Evolutionary conservation across 1,140 invertebrate genomes (phyloP).

Genomic region (Drosophila sturtevanti): DNA sequence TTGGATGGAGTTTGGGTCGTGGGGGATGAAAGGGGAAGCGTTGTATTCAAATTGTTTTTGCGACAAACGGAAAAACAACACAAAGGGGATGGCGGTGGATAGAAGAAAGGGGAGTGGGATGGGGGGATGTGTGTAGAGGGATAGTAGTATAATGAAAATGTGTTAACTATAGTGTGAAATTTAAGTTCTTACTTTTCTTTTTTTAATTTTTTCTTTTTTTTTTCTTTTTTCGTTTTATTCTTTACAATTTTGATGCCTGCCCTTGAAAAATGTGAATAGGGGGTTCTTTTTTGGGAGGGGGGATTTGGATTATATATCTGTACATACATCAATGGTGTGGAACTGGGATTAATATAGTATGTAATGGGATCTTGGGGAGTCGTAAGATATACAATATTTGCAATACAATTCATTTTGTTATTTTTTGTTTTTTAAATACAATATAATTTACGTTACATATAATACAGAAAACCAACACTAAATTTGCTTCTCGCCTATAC

Average conservation of each 20-base stretch:
- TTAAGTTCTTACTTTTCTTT: conserved; percentile 27
- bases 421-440: conserved; percentile 6
- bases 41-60: conserved; percentile 11
- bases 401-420: neutral
- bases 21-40: conserved; percentile 11
- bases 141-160: conserved; percentile 35
- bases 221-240: conserved; percentile 41
- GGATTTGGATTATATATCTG: conserved; percentile 50
- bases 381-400: conserved; percentile 15
- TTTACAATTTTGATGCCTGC: conserved; percentile 49
- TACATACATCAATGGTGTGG: conserved; percentile 59
- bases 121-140: neutral
- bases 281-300: no score
- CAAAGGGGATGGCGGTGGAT: no score
- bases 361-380: conserved; percentile 24
- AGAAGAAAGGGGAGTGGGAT: neutral
- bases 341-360: conserved; percentile 45
- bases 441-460: conserved; percentile 18
- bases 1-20: neutral
- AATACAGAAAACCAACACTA: conserved; percentile 9
- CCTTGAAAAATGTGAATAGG: conserved; percentile 19
- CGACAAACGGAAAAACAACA: neutral
- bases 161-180: conserved; percentile 42
- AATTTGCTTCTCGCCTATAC: conserved; percentile 1
- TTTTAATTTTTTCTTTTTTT: conserved; percentile 27